Evolutionary conservation across 2,113 vertebrate genomes (phyloP).

Genomic region (Epinephelus cyanopodus): DNA sequence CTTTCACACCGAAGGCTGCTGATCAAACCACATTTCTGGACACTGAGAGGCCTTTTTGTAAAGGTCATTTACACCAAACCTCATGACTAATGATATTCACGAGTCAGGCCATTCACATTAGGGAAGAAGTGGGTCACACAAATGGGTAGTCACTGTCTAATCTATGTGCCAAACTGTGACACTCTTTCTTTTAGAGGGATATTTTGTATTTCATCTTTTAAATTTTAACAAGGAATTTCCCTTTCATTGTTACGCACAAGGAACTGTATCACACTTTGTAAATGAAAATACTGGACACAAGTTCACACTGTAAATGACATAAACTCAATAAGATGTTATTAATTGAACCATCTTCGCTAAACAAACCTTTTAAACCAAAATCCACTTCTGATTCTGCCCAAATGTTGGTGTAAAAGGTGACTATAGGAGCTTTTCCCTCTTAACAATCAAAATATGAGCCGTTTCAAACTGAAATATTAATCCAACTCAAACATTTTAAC

Average conservation of each 20-base stretch:
- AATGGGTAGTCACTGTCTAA: not conserved
- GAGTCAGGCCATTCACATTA: not conserved
- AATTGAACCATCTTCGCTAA: not conserved
- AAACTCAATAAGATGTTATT: not conserved
- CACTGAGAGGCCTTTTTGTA: not conserved
- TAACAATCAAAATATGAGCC: not conserved
- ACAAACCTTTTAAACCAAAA: not conserved
- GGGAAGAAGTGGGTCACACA: not conserved
- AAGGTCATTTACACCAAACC: not conserved
- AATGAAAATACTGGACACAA: not conserved
- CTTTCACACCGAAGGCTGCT: not conserved
- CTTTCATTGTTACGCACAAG: not conserved
- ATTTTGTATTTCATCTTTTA: not conserved
- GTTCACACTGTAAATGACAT: too few species aligned
- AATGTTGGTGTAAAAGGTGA: not conserved
- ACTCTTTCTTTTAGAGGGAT: not conserved
- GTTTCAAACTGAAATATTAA: conserved; percentile 7
- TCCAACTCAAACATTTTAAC: conserved; percentile 2
- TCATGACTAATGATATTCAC: not conserved
- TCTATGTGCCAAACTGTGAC: too few species aligned
- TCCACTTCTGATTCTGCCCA: conserved; percentile 5
- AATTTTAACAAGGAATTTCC: too few species aligned
- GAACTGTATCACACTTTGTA: too few species aligned
- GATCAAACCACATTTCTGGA: not conserved
- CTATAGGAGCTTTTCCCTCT: not conserved